phyloP scores from a whole-genome alignment of 1,140 invertebrate species.

The Caligus rogercresseyi region DNA sequence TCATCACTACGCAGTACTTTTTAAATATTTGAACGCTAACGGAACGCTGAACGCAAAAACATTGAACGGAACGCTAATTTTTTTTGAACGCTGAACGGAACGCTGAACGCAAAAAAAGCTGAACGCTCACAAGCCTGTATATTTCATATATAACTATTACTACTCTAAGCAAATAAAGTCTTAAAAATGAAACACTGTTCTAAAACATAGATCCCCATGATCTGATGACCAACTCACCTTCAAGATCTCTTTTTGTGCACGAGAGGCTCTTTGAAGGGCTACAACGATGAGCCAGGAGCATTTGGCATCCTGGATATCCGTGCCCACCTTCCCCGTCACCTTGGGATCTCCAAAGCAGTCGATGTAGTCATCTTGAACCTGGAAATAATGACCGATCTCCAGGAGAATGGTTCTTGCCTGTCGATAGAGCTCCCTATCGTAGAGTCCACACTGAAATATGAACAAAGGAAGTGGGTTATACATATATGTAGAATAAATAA shows the following conservation, averaged over 20 bases:
- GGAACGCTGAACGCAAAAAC: too few relatives aligned
- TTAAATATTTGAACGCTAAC: too few relatives aligned
- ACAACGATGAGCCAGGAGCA: constrained; percentile 86
- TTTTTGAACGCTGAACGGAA: too few relatives aligned
- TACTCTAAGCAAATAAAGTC: background rate
- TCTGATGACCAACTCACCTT: constrained; percentile 30
- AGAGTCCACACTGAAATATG: constrained; percentile 40
- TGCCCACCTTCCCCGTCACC: constrained; percentile 70
- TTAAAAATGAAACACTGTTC: background rate
- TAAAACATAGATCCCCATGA: background rate
- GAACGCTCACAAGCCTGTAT: too few relatives aligned
- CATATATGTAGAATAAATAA: constrained; percentile 13
- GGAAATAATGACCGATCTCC: constrained; percentile 91
- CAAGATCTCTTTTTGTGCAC: constrained; percentile 52
- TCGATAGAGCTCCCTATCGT: constrained; percentile 55
- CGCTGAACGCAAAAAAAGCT: too few relatives aligned
- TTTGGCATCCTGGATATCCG: constrained; percentile 85
- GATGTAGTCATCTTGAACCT: constrained; percentile 66
- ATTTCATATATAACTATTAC: too few relatives aligned
- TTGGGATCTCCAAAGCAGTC: constrained; percentile 75
- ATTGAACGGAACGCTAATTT: too few relatives aligned
- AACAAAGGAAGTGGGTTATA: constrained; percentile 4
- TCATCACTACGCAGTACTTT: too few relatives aligned
- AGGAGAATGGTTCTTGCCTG: constrained; percentile 71
- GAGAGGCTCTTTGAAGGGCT: constrained; percentile 56